Base-by-base conservation (phyloP, 2,888 invertebrate genomes). In the Glomeris marginata region DNA sequence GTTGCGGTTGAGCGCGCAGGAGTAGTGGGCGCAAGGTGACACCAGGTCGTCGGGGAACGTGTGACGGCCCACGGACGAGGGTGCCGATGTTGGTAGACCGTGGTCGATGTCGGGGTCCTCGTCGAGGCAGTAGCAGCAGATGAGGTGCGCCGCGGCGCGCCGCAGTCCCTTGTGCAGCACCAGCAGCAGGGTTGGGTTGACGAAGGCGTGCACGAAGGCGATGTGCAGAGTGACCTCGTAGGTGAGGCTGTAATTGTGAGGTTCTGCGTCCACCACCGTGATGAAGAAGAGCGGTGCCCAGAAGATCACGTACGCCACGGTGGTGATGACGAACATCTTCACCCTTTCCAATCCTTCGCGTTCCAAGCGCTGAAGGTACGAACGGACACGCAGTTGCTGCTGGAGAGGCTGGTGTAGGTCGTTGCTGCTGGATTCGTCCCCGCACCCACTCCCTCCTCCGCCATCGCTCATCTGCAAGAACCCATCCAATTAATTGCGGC, bases 241-340 rank as follows among this genome's bases (percentile, higher is more conserved):
- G 34, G 61, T 50, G 15, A 57, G 53, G 13, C 59, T 56, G 5
- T 62, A 58, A 33, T 60, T 59, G 37, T 55, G 51, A 55, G 62
- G 63, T 34, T 59, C 54, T 1, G 65, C 63, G 55, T 69, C 67
- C 16, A 64, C 56, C 55, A 87, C 71, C 2, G 86, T 87, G 58
- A 87, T 82, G 58, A 87, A 76, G 69, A 88, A 90, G 55, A 90
- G 71, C 13, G 88, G 90, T 55, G 87, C 86, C 88, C 90, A 90
- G 70, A 87, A 88, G 47, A 87, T 72, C 41, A 86, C 76, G 67
- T 87, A 90, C 28, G 84, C 84, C 1, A 81, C 80, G 1, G 83
- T 84, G 63, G 85, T 82, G 60, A 85, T 81, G 54, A 84, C 75
- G 68, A 86, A 84, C 81, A 85, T 85, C 67, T 84, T 80, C 47